Percentiles rank a stretch among this genome's conserved stretches.
phyloP scores from a whole-genome alignment of 2,888 invertebrate genomes.

The Erebia ligea region DNA sequence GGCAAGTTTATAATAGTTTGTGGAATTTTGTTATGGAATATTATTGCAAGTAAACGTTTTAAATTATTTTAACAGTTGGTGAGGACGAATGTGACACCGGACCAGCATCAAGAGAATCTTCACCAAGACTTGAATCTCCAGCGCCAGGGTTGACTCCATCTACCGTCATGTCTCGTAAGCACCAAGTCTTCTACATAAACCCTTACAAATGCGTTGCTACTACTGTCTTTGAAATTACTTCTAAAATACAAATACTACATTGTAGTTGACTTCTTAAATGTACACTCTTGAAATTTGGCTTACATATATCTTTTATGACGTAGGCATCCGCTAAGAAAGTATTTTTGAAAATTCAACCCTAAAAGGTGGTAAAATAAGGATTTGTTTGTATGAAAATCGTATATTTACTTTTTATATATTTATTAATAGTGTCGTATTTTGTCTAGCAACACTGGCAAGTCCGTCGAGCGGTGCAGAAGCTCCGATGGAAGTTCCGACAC shows the following conservation, averaged over 20 bases:
- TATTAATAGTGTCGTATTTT: background rate
- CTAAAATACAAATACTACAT: too few species aligned
- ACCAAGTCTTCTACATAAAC: background rate
- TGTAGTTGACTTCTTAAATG: too few species aligned
- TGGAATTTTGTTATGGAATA: too few species aligned
- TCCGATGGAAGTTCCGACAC: slow-evolving; percentile 57
- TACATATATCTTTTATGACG: background rate
- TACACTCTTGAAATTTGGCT: background rate
- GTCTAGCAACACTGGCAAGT: slow-evolving; percentile 66
- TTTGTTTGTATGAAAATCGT: too few species aligned
- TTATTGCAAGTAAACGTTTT: too few species aligned
- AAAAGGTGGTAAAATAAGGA: too few species aligned
- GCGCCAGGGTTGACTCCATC: slow-evolving; percentile 81
- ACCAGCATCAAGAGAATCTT: slow-evolving; percentile 87
- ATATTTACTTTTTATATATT: too few species aligned
- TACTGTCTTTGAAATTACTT: background rate
- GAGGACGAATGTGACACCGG: slow-evolving; percentile 86
- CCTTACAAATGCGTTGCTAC: background rate
- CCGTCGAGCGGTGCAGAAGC: slow-evolving; percentile 71
- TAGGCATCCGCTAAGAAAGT: too few species aligned
- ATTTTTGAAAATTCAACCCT: too few species aligned
- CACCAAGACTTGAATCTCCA: slow-evolving; percentile 87
- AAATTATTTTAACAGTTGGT: slow-evolving; percentile 56
- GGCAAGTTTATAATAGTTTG: too few species aligned
- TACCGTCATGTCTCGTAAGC: slow-evolving; percentile 70